Evolutionary conservation across 2,797 vertebrate species (phyloP).

Genomic region (Pteronotus mesoamericanus): DNA sequence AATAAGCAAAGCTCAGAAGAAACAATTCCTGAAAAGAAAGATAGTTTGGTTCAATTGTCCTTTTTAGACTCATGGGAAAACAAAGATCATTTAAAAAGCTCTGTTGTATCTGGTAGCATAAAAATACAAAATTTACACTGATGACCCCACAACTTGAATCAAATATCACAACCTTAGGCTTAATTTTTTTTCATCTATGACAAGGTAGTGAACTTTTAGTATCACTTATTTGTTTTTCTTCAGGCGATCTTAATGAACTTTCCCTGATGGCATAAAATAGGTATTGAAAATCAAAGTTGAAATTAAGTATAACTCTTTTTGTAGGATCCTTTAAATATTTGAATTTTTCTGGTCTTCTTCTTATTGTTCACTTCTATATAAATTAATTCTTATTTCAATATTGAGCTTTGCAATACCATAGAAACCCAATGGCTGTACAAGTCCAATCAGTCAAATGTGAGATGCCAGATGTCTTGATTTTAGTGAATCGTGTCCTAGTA

Average conservation of each 20-base stretch:
- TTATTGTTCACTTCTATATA: not conserved
- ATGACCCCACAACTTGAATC: not conserved
- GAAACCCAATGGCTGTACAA: not conserved
- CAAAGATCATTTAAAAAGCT: constrained; percentile 44
- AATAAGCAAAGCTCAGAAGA: not conserved
- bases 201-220: not conserved
- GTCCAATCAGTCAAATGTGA: not conserved
- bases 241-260: not conserved
- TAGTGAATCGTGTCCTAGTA: not conserved
- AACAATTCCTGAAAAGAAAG: constrained; percentile 6
- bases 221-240: not conserved
- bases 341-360: not conserved
- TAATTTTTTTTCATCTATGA: not conserved
- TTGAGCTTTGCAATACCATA: not conserved
- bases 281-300: not conserved
- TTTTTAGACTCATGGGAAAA: constrained; percentile 38
- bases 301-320: not conserved
- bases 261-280: not conserved
- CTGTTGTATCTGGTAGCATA: not conserved
- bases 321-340: not conserved
- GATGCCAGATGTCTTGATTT: not conserved
- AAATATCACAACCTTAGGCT: not conserved
- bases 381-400: not conserved
- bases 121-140: not conserved
- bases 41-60: not conserved